Evolutionary conservation across 1,140 invertebrate species (phyloP), one percentile per base, ranked within the genome.

Genomic region (Drosophila subobscura): DNA sequence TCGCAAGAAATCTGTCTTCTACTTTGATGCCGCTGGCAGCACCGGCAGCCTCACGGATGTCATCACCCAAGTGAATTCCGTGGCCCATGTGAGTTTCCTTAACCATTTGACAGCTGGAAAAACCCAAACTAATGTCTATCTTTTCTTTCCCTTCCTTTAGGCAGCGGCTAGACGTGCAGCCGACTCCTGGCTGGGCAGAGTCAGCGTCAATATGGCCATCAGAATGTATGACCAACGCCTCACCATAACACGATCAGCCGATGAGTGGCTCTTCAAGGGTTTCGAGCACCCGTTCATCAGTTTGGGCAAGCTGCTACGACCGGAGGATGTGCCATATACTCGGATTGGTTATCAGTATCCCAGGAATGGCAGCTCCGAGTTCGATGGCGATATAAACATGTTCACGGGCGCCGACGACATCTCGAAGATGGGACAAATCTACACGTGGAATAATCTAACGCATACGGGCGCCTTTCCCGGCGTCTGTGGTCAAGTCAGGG

Each of bases 1-100:
- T 91, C 92, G 93, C 12, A 96, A 96, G 63, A 94, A 93, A 49
- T 94, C 96, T 68, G 93, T 92, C 37, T 99, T 96, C 94, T 93
- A 94, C 67, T 99, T 97, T 85, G 95, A 96, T 58, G 93, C 92
- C 42, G 92, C 93, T 0, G 92, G 92, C 58, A 98, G 96, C 72
- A 95, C 95, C 68, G 97, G 97, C 2, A 93, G 93, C 8, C 93
- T 98, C 3, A 90, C 93, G 41, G 97, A 98, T 83, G 91, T 93
- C 0, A 93, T 98, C 41, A 95, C 94, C 0, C 96, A 96, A 4
- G 91, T 98, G 3, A 98, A 99, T 90, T 93, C 95, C n/a, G 94
- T 98, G 10, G 94, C 96, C 29, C 77, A 91, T 59, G 89, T 93
- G 95, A 91, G 97, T 97, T 89, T 94, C 90, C 66, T 8, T 4